Conservation (phyloP, 2,797 vertebrate genomes). For the Scolopax rusticola region DNA sequence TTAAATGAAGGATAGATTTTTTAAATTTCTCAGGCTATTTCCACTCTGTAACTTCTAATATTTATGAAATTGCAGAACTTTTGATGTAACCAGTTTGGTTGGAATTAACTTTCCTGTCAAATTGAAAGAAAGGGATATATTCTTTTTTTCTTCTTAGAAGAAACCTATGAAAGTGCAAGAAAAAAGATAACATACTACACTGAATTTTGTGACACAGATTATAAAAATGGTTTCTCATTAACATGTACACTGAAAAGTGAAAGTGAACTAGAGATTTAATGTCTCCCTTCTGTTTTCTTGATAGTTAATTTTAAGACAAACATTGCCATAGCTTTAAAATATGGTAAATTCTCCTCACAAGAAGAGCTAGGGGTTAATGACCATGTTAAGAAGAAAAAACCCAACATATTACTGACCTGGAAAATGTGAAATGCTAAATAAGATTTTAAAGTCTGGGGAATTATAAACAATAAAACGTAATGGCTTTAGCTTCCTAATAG, state of each 20-base stretch:
- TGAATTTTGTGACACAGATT: not conserved
- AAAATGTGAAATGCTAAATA: conserved; percentile 29
- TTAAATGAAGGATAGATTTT: not conserved
- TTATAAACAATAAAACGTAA: not conserved
- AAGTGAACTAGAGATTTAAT: not conserved
- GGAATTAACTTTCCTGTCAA: not conserved
- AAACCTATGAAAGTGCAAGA: not conserved
- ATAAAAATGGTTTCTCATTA: not conserved
- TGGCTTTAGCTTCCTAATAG: conserved; percentile 12
- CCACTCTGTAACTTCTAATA: accelerated
- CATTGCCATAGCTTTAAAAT: not conserved
- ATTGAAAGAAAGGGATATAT: not conserved
- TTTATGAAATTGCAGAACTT: not conserved
- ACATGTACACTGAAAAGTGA: not conserved
- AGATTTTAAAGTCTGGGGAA: not conserved
- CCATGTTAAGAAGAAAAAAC: not conserved
- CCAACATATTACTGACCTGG: not conserved
- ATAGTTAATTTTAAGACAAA: not conserved
- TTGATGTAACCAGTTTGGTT: not conserved
- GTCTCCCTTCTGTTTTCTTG: not conserved
- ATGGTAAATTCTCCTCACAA: not conserved
- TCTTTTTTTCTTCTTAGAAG: not conserved
- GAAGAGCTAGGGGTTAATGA: not conserved
- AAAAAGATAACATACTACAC: not conserved
- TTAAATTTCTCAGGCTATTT: not conserved